These are phyloP conservation scores for Quiscalus mexicanus DNA, from an alignment of 2,113 vertebrate genomes.

Conservation along the genomic window DNA sequence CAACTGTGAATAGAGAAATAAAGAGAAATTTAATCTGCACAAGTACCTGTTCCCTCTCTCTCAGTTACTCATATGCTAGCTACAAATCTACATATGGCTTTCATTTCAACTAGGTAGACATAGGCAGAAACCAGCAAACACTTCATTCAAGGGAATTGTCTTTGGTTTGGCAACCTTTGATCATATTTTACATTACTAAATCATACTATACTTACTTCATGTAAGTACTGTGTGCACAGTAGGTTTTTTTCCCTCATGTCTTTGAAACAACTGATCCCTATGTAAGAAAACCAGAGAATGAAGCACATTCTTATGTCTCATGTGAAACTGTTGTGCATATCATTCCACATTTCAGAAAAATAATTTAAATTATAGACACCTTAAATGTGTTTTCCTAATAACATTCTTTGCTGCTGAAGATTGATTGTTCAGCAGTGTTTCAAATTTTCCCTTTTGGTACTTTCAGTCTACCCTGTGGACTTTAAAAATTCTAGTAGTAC, in stretches of 20 bases:
- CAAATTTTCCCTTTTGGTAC: conserved; percentile 55
- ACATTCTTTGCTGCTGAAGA: conserved; percentile 64
- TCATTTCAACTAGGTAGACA: neutral
- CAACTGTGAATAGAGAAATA: neutral
- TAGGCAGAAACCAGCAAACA: neutral
- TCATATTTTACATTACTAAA: conserved; percentile 16
- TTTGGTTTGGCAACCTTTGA: conserved; percentile 7
- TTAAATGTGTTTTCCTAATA: conserved; percentile 71
- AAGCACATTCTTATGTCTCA: neutral
- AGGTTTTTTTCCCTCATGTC: neutral
- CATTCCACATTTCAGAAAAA: conserved; percentile 32
- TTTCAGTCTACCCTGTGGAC: conserved; percentile 65
- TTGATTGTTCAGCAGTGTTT: conserved; percentile 71
- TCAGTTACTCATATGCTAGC: neutral
- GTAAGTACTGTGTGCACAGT: neutral
- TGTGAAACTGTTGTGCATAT: neutral
- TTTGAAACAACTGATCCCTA: neutral
- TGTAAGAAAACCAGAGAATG: neutral
- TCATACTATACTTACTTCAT: neutral
- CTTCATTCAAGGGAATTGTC: neutral
- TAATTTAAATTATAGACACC: conserved; percentile 61
- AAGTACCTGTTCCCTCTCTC: neutral
- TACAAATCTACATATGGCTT: neutral
- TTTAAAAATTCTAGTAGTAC: conserved; percentile 68
- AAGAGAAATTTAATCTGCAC: neutral